phyloP scores from a whole-genome alignment of 1,140 invertebrate genomes.

The Panagrolaimus sp. region DNA sequence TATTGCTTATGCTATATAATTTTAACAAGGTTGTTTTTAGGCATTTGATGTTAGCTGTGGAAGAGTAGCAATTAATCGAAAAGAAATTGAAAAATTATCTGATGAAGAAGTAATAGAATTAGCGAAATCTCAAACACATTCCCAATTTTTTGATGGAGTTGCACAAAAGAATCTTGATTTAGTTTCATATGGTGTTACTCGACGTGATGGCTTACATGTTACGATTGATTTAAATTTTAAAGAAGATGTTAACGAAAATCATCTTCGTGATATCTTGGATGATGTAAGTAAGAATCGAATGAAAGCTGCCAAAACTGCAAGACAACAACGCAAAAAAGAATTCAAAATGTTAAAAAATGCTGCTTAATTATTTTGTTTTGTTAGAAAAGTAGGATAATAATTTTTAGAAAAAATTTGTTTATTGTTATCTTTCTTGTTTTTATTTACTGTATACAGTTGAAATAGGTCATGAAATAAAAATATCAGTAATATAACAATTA shows the following conservation, averaged over 20 bases:
- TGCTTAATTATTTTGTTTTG: no score
- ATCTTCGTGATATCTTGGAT: neutral
- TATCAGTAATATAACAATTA: no score
- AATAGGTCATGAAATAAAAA: no score
- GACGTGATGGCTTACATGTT: conserved; percentile 31
- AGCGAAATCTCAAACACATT: conserved; percentile 23
- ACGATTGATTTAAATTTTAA: conserved; percentile 19
- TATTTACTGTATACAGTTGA: no score
- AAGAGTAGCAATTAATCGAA: conserved; percentile 14
- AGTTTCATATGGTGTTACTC: neutral
- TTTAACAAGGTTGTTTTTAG: conserved; percentile 5
- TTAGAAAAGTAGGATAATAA: no score
- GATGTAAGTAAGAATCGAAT: neutral
- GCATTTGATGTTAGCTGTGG: conserved; percentile 28
- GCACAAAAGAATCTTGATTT: conserved; percentile 14
- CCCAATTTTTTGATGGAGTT: conserved; percentile 23
- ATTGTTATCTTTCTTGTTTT: no score
- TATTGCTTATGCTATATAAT: conserved; percentile 10
- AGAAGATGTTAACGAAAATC: conserved; percentile 19
- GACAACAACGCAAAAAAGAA: neutral
- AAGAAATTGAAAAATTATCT: conserved; percentile 19
- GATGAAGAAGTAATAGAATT: conserved; percentile 18
- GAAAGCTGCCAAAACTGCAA: neutral
- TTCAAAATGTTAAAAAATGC: neutral
- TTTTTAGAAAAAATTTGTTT: no score